These are phyloP conservation scores for Cyrtodaria siliqua DNA, from an alignment of 2,888 invertebrate species.

Conservation along the genomic window DNA sequence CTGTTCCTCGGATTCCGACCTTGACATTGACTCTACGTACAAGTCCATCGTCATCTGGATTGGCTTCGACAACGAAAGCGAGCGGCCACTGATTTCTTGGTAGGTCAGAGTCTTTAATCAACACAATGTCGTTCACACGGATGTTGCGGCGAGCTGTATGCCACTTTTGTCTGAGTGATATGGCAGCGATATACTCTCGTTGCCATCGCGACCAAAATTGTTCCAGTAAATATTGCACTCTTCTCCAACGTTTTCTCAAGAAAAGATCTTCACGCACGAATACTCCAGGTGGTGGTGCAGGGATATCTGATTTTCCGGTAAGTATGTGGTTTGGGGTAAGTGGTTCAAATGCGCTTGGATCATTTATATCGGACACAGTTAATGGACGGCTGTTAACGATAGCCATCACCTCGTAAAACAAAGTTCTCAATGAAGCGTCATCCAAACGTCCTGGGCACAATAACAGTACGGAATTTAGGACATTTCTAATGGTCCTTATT, in stretches of 20 bases:
- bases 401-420: slow-evolving; percentile 52
- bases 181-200: slow-evolving; percentile 54
- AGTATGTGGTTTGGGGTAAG: slow-evolving; percentile 64
- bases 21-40: slow-evolving; percentile 50
- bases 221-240: slow-evolving; percentile 59
- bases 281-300: slow-evolving; percentile 57
- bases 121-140: slow-evolving; percentile 58
- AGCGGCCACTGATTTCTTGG: slow-evolving; percentile 51
- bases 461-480: slow-evolving; percentile 55
- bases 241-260: slow-evolving; percentile 55
- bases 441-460: slow-evolving; percentile 30
- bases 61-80: slow-evolving; percentile 23
- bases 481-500: slow-evolving; percentile 61
- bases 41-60: slow-evolving; percentile 33
- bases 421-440: slow-evolving; percentile 47
- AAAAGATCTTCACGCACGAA: slow-evolving; percentile 56
- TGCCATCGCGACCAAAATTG: slow-evolving; percentile 67
- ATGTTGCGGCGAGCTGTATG: slow-evolving; percentile 29
- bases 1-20: slow-evolving; percentile 26
- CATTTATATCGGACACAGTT: slow-evolving; percentile 42
- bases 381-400: slow-evolving; percentile 66
- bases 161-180: slow-evolving; percentile 37
- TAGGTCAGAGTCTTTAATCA: slow-evolving; percentile 57
- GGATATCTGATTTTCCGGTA: slow-evolving; percentile 51
- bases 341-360: slow-evolving; percentile 42